Evolutionary conservation across 1,140 invertebrate genomes (phyloP), one percentile per base, ranked within the genome.

Genomic region (Scaptomyza hsui): DNA sequence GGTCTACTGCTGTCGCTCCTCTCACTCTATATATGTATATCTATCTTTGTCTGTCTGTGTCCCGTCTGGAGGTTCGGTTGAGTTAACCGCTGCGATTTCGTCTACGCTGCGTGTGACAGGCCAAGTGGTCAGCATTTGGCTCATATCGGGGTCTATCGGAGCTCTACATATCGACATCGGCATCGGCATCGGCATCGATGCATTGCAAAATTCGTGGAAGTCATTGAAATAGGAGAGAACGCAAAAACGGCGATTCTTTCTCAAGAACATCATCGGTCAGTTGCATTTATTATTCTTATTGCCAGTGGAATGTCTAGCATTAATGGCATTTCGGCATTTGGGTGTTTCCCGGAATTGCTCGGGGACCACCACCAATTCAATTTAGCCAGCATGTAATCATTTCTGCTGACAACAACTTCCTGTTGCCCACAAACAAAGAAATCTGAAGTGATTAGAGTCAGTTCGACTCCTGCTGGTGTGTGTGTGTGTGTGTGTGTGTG

Each of bases 341-440:
- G 65, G 41, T 26, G 41, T 45, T 72, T 72, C 69, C 69, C 35
- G 52, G 69, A 72, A 69, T 62, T 21, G 37, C 52, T 26, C 16
- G 13, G 51, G 60, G 60, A 70, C 51, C 67, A 70, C 57, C 52
- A 56, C 44, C 48, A 52, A 24, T 69, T 56, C 51, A 63, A 70
- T 70, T 64, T 72, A 59, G 52, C 18, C 62, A 41, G 62, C 61
- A 18, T 57, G 61, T 64, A 65, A 72, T 72, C 52, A 72, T 72
- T 72, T 71, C 26, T 72, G 69, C 69, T 72, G 69, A 72, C 69
- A 72, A 59, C 53, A 59, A 72, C 62, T 72, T 72, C 69, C 69
- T 72, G 62, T 72, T 35, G n/a, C n/a, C 47, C 61, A 49, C 53
- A 59, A 26, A 55, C 39, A 63, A 16, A 29, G 18, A 37, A 65